A percentile compares a stretch with the other conserved stretches of the same genome.
phyloP scores from a whole-genome alignment of 2,888 invertebrate species.

The Eudemis profundana region DNA sequence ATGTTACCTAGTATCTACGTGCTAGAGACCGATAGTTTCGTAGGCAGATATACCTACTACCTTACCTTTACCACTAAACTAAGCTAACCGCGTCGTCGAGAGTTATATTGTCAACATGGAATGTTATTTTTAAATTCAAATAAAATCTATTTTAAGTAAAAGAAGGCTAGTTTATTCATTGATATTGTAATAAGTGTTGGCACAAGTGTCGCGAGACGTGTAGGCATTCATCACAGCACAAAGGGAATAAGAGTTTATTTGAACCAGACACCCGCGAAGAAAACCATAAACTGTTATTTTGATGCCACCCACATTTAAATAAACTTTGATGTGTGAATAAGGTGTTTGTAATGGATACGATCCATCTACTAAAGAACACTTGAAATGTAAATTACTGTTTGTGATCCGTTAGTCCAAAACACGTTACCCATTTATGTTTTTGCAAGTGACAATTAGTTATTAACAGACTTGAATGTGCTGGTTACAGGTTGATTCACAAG shows the following conservation, averaged over 20 bases:
- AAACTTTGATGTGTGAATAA: slow-evolving; percentile 72
- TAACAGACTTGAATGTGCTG: neutral
- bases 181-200: slow-evolving; percentile 41
- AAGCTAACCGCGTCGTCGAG: too few relatives aligned
- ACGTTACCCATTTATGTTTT: neutral
- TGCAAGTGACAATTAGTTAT: neutral
- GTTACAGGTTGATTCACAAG: too few relatives aligned
- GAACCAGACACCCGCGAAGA: slow-evolving; percentile 52
- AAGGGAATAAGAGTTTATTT: slow-evolving; percentile 60
- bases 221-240: slow-evolving; percentile 45
- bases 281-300: slow-evolving; percentile 62
- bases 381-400: slow-evolving; percentile 39
- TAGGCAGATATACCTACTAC: too few relatives aligned
- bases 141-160: neutral
- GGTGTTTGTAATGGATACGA: slow-evolving; percentile 59
- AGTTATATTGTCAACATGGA: too few relatives aligned
- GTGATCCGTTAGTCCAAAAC: slow-evolving; percentile 30
- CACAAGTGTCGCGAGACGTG: slow-evolving; percentile 33
- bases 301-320: slow-evolving; percentile 69
- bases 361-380: slow-evolving; percentile 44
- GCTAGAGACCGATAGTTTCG: too few relatives aligned
- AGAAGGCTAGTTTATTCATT: slow-evolving; percentile 12
- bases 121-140: neutral
- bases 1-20: too few relatives aligned
- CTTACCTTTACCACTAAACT: too few relatives aligned